phyloP scores from a whole-genome alignment of 2,888 invertebrate species.

The Amphipoea oculea region DNA sequence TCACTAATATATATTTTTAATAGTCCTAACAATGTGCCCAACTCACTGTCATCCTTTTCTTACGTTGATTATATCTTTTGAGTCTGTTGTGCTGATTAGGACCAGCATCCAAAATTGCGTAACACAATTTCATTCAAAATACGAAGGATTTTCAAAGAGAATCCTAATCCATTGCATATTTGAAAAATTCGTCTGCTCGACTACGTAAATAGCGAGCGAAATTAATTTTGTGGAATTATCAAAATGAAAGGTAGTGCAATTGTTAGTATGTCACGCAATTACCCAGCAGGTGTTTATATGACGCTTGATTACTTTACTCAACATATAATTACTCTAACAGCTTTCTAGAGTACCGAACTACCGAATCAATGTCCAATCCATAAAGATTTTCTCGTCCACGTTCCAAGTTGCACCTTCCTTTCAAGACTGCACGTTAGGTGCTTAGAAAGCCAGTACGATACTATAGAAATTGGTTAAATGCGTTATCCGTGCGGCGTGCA shows the following conservation, averaged over 20 bases:
- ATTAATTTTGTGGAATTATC: no score
- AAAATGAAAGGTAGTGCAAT: no score
- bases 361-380: background rate
- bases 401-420: background rate
- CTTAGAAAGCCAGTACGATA: constrained; percentile 3
- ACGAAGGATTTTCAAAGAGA: no score
- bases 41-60: no score
- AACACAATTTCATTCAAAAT: background rate
- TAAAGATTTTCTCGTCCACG: background rate
- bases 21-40: background rate
- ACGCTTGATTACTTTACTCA: background rate
- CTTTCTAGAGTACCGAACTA: background rate
- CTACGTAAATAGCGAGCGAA: no score
- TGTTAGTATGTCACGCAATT: no score
- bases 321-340: constrained; percentile 1
- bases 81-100: background rate
- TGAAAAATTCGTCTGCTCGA: background rate
- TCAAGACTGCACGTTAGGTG: background rate
- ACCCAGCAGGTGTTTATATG: background rate
- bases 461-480: constrained; percentile 2
- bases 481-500: background rate
- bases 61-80: background rate
- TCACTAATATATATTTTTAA: background rate
- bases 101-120: background rate
- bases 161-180: background rate